Evolutionary conservation across 2,888 invertebrate species (phyloP).

Genomic region (Drosophila meridionalis): DNA sequence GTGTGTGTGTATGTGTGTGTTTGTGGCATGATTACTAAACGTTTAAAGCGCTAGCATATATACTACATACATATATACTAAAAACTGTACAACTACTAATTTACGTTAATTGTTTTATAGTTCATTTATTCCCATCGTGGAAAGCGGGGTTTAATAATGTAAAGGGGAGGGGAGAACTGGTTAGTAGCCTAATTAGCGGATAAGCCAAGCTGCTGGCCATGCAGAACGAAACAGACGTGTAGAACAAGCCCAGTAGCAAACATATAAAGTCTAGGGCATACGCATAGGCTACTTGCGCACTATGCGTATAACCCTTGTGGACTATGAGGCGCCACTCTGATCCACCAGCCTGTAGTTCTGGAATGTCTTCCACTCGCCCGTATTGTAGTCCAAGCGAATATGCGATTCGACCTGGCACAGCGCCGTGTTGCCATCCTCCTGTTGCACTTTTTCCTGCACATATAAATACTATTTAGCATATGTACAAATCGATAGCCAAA

Average conservation of each 20-base stretch:
- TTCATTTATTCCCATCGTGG: conserved; percentile 58
- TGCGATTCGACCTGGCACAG: conserved; percentile 90
- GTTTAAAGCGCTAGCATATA: conserved; percentile 71
- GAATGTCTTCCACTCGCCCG: conserved; percentile 98
- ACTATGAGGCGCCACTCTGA: conserved; percentile 80
- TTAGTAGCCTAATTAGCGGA: conserved; percentile 63
- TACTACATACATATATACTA: conserved; percentile 62
- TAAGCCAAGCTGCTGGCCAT: conserved; percentile 42
- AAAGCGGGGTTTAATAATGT: conserved; percentile 16
- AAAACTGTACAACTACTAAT: conserved; percentile 76
- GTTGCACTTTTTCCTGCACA: conserved; percentile 91
- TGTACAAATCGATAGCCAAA: not conserved
- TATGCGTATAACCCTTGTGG: conserved; percentile 75
- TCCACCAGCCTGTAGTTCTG: conserved; percentile 94
- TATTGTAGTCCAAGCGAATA: conserved; percentile 99
- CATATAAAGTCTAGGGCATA: conserved; percentile 38
- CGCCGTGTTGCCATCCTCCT: conserved; percentile 92
- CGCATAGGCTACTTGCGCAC: conserved; percentile 60
- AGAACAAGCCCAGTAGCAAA: conserved; percentile 28
- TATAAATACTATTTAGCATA: not conserved
- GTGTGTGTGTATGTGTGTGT: conserved; percentile 21
- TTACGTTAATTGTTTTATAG: conserved; percentile 74
- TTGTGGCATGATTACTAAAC: conserved; percentile 58
- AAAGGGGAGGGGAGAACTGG: conserved; percentile 7
- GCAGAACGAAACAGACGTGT: conserved; percentile 35